phyloP scores from a whole-genome alignment of 2,113 vertebrate genomes.

The Erythrocebus patas region DNA sequence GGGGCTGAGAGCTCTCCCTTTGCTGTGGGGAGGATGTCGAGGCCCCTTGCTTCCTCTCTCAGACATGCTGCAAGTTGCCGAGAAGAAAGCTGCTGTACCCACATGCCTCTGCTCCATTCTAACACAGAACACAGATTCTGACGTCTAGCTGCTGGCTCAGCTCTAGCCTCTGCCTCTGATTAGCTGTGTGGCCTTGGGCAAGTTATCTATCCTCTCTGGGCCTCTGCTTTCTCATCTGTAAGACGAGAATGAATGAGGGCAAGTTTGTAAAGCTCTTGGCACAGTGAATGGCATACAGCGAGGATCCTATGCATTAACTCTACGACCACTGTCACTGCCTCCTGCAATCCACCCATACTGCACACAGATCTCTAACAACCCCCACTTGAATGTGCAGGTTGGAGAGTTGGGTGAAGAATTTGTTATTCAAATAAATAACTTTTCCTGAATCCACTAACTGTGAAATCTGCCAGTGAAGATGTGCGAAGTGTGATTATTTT shows the following conservation, averaged over 20 bases:
- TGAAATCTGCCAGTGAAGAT: slow-evolving; percentile 74
- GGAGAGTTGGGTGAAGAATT: slow-evolving; percentile 47
- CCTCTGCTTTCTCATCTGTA: neutral
- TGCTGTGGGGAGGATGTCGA: neutral
- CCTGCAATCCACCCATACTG: neutral
- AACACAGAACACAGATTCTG: neutral
- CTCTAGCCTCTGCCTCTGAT: neutral
- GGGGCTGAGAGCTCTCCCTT: neutral
- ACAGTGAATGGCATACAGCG: neutral
- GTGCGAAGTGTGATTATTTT: slow-evolving; percentile 71
- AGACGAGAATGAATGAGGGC: neutral
- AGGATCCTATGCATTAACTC: neutral
- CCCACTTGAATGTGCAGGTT: neutral
- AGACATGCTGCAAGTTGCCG: neutral
- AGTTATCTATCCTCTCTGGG: neutral
- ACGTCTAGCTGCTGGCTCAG: neutral
- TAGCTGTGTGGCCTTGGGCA: neutral
- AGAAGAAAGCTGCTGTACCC: neutral
- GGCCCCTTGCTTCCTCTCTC: neutral
- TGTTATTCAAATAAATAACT: slow-evolving; percentile 72
- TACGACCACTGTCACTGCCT: neutral
- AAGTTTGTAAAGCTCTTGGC: neutral
- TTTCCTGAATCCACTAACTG: slow-evolving; percentile 64
- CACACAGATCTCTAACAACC: neutral
- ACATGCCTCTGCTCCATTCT: neutral